These are phyloP conservation scores for Sialis lutaria DNA, from an alignment of 2,888 invertebrate species.

Conservation along the genomic window DNA sequence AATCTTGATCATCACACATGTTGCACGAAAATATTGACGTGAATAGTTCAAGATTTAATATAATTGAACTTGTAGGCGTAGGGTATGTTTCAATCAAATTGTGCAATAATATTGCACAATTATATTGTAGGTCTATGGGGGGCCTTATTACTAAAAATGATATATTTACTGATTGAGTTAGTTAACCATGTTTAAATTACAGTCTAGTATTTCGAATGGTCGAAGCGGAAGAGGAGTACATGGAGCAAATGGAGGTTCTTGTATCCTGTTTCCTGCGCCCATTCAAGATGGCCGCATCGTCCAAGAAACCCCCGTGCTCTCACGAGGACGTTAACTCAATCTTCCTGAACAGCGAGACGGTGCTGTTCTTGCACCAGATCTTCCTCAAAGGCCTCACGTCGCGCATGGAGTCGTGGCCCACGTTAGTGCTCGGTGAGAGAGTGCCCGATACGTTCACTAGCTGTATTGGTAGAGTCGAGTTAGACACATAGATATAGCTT, in stretches of 20 bases:
- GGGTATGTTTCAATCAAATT: no score
- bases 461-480: no score
- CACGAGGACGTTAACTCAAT: conserved; percentile 91
- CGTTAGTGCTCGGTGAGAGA: conserved; percentile 65
- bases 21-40: no score
- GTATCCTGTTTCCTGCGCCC: conserved; percentile 77
- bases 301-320: conserved; percentile 79
- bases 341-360: conserved; percentile 82
- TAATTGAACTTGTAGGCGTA: no score
- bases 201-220: conserved; percentile 82
- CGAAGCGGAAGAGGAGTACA: conserved; percentile 83
- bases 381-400: conserved; percentile 84
- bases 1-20: no score
- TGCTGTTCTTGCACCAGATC: conserved; percentile 83
- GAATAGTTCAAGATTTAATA: no score
- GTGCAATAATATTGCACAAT: no score
- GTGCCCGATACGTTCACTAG: not conserved
- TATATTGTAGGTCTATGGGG: no score
- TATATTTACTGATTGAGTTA: no score
- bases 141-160: no score
- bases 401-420: conserved; percentile 86
- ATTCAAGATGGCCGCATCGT: conserved; percentile 87
- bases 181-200: conserved; percentile 11
- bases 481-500: no score
- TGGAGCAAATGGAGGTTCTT: conserved; percentile 72